Evolutionary conservation across 1,140 invertebrate species (phyloP).

Genomic region (Drosophila littoralis): DNA sequence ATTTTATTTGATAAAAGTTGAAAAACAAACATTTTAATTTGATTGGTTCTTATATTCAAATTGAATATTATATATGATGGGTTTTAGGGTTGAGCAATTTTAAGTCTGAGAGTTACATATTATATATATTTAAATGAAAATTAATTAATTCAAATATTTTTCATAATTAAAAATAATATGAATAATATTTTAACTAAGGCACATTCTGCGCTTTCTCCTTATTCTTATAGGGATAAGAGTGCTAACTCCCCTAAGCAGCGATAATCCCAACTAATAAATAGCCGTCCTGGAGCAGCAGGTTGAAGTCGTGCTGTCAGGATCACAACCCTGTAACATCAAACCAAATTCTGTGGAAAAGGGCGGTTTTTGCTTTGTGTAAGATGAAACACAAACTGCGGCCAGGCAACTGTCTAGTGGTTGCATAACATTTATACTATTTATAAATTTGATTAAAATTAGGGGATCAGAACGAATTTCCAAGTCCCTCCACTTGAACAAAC

Average conservation of each 20-base stretch:
- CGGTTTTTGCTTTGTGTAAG: conserved; percentile 55
- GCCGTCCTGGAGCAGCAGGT: conserved; percentile 21
- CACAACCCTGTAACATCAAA: conserved; percentile 30
- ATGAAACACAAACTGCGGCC: conserved; percentile 58
- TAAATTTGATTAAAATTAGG: conserved; percentile 75
- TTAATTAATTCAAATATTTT: too few species aligned
- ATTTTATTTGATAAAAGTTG: too few species aligned
- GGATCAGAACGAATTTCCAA: conserved; percentile 47
- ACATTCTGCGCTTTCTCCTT: too few species aligned
- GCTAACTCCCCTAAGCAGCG: conserved; percentile 47
- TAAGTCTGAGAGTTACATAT: too few species aligned
- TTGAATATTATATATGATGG: too few species aligned
- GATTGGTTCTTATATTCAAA: too few species aligned
- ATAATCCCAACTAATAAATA: conserved; percentile 80
- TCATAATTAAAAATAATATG: too few species aligned
- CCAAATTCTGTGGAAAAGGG: conserved; percentile 69
- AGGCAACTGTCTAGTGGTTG: conserved; percentile 61
- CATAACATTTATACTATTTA: conserved; percentile 73
- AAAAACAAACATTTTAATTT: too few species aligned
- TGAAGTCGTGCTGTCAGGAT: conserved; percentile 22
- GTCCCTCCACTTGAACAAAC: conserved; percentile 30
- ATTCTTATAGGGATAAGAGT: conserved; percentile 25
- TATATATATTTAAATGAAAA: too few species aligned
- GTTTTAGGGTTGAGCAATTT: too few species aligned
- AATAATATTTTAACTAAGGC: too few species aligned